Evolutionary conservation across 2,888 invertebrate species (phyloP), one percentile per base, ranked within the genome.

Genomic region (Cerceris rybyensis): DNA sequence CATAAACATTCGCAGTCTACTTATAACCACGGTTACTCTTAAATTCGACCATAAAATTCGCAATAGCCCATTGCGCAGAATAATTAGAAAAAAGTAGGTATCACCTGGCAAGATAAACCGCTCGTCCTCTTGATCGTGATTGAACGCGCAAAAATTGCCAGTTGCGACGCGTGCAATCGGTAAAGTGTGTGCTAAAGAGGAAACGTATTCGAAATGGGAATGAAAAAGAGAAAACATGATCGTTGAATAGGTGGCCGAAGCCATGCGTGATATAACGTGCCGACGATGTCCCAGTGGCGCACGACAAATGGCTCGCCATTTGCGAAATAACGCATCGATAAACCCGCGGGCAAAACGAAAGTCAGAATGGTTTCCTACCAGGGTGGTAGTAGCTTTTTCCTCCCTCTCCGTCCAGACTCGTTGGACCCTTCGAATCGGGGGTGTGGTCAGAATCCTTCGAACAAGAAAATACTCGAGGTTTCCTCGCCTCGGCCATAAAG

Each of bases 321-420:
- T 87, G 83, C 82, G 82, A 87, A 87, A 87, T 88, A 85, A 88
- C 86, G 85, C 84, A 84, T 87, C 85, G 84, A 83, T 85, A 86
- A 88, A 84, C 83, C 79, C 82, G 77, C 57, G 74, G 80, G 82
- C 80, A 82, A 85, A 87, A 87, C 78, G 86, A 84, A 87, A 76
- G 69, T 85, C 78, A 70, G 81, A 79, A 78, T 73, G 81, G 81
- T 60, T 70, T 72, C 67, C 66, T 58, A 28, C 28, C 28, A 4
- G 28, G 28, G 28, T 4, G 28, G 28, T 28, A 28, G 28, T 28
- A 28, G 28, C 28, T 28, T 28, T 28, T 28, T 28, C 41, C 57
- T 28, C 52, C 14, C 52, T 13, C 63, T 43, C 39, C 52, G 16
- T 46, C 59, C 16, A 55, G 59, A 70, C 66, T 63, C 61, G 13